phyloP scores from a whole-genome alignment of 2,113 vertebrate genomes.

The Antidorcas marsupialis region DNA sequence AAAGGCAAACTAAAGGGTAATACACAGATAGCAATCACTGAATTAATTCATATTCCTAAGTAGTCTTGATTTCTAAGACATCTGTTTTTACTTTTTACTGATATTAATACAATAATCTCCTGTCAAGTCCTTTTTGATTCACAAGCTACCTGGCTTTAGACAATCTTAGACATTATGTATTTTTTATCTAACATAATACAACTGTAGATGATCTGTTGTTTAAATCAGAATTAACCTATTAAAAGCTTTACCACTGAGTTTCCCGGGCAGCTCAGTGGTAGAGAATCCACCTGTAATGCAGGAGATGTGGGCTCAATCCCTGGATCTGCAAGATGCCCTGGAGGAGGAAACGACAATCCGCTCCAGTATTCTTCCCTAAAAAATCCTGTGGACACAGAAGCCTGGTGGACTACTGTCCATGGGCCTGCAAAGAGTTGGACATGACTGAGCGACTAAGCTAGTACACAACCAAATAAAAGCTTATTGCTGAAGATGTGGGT shows the following conservation, averaged over 20 bases:
- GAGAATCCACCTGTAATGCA: neutral
- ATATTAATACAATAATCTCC: neutral
- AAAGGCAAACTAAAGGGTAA: neutral
- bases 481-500: neutral
- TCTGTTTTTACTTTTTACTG: neutral
- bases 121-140: neutral
- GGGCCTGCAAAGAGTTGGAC: neutral
- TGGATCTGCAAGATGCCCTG: neutral
- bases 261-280: neutral
- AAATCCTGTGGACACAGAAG: neutral
- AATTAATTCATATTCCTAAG: neutral
- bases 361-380: neutral
- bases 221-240: neutral
- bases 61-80: neutral
- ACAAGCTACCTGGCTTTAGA: neutral
- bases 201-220: neutral
- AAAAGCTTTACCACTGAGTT: neutral
- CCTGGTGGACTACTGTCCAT: neutral
- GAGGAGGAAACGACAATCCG: neutral
- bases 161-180: neutral
- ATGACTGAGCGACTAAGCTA: neutral
- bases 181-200: neutral
- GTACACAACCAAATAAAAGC: neutral
- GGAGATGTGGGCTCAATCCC: neutral
- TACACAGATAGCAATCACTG: neutral